Evolutionary conservation across 2,888 invertebrate genomes (phyloP).

Genomic region (Villa cingulata): DNA sequence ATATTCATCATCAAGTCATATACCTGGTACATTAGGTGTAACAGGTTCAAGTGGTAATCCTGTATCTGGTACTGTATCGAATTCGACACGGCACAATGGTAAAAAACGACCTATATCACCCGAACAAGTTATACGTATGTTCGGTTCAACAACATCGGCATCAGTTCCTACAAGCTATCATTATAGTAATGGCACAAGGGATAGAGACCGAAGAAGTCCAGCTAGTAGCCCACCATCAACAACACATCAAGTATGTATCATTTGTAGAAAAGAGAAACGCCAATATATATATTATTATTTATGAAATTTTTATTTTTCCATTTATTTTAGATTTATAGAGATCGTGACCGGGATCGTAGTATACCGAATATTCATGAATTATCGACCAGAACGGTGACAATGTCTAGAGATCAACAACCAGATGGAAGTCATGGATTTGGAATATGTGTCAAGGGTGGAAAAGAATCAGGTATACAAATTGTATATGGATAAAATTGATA

Average conservation of each 20-base stretch:
- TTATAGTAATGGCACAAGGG: constrained; percentile 35
- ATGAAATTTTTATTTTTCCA: too few species aligned
- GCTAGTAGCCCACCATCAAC: constrained; percentile 68
- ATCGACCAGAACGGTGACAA: constrained; percentile 69
- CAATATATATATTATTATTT: too few species aligned
- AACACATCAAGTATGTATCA: constrained; percentile 50
- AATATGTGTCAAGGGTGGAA: constrained; percentile 83
- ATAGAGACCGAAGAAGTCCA: constrained; percentile 42
- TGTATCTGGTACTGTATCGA: constrained; percentile 25
- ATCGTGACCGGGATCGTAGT: constrained; percentile 41
- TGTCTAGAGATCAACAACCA: constrained; percentile 66
- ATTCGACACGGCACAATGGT: constrained; percentile 39
- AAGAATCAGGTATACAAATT: constrained; percentile 69
- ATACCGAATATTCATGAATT: constrained; percentile 59
- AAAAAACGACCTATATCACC: constrained; percentile 73
- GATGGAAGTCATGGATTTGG: constrained; percentile 76
- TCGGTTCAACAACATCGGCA: constrained; percentile 43
- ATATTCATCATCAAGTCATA: constrained; percentile 48
- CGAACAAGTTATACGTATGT: constrained; percentile 61
- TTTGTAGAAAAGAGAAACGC: too few species aligned
- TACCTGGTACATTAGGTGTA: constrained; percentile 33
- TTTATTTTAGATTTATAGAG: constrained; percentile 41
- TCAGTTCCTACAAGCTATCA: constrained; percentile 38
- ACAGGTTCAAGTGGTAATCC: constrained; percentile 29
- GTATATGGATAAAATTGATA: too few species aligned